Evolutionary conservation across 2,113 vertebrate species (phyloP), one percentile per base, ranked within the genome.

Genomic region (Sinocyclocheilus grahami): DNA sequence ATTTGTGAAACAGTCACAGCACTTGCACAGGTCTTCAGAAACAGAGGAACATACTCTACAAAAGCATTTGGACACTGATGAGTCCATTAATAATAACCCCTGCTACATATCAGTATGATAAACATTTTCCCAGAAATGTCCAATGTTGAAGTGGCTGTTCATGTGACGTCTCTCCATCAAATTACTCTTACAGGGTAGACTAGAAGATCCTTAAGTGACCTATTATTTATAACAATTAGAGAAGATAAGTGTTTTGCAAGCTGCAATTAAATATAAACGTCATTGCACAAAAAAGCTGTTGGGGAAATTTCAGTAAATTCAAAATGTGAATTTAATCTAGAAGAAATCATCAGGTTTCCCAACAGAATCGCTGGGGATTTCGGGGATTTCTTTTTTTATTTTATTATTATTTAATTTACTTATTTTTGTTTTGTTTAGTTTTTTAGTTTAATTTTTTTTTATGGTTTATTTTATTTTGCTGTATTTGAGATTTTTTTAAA

Each of bases 21-120:
- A 81, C 39, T 9, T 37, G 11, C 58, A n/a, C 22, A n/a, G 9
- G 22, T 62, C 78, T 84, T 84, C 37, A 55, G 37, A 24, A 83
- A 55, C 27, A 27, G 9, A 33, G 33, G 7, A 63, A 30, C 16
- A 48, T 30, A 39, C n/a, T 42, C 9, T 2, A 2, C n/a, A 63
- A 27, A 37, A 24, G 16, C 30, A 20, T 55, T 62, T 80, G 60
- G 10, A 69, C 63, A 46, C 5, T 69, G 10, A 37, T 46, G 69
- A 16, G 27, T 81, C 12, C 18, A 30, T 37, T 65, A 27, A 33
- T 77, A 76, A 83, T 62, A 78, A 46, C 30, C 10, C 0, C 8
- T 69, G 1, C 0, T 46, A 14, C 78, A 81, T 63, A 16, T 65
- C n/a, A 48, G 58, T 63, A 9, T 46, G 16, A 63, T 76, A 9